Evolutionary conservation across 2,797 vertebrate species (phyloP), one percentile per base, ranked within the genome.

Genomic region (Galago senegalensis): DNA sequence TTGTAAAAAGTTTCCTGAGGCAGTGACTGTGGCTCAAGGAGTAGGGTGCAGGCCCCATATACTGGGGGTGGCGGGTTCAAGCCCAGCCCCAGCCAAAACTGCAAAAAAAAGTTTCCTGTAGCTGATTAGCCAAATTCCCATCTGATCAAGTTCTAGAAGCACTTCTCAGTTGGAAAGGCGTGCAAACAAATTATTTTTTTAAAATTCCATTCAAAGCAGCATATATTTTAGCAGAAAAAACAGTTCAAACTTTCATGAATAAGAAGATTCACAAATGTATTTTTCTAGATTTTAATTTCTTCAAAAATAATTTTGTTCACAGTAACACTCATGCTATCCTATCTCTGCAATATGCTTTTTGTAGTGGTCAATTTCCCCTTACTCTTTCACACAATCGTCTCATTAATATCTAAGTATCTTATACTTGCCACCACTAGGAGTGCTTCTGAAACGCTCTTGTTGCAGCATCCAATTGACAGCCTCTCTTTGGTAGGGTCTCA

Each of bases 401-500:
- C 29, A 56, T 27, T 53, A 27, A 11, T 31, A 7, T 43, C 16
- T 65, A 91, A 91, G 34, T 25, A 87, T 86, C 75, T 87, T 96
- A 96, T 98, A 99, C 98, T 98, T 98, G 96, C 99, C 99, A 94
- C 65, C 96, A 84, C 87, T 58, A 89, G 98, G 90, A 67, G 95
- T 0, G 49, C 94, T 99, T 91, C 97, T 97, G 97, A 98, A 98
- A 31, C 98, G 99, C 97, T 99, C 99, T 88, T 98, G 99, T 72
- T 93, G 98, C 88, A 99, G 99, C 99, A 99, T 99, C 99, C 99
- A 99, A 97, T 99, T 99, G 96, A 99, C 99, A 29, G 99, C 99
- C 89, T 99, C 99, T 83, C 99, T 99, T 98, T 99, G 99, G 97
- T 99, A 99, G 0, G 98, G 99, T 90, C 99, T 99, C 86, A 99